phyloP scores from a whole-genome alignment of 2,113 vertebrate genomes.

The Rhineura floridana region DNA sequence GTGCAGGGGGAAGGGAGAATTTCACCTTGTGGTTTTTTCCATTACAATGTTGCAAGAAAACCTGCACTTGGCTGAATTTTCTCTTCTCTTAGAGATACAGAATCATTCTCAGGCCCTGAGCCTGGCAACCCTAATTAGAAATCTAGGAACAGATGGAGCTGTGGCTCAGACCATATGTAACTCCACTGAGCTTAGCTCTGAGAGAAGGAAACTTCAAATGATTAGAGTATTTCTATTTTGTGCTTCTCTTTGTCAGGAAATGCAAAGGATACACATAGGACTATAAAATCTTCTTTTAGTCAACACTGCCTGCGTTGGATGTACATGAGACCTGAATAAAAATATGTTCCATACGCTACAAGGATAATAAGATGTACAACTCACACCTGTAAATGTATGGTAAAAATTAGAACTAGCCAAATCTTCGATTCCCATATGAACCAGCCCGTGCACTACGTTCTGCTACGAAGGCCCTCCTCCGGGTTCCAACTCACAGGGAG shows the following conservation, averaged over 20 bases:
- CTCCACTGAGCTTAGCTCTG: background rate
- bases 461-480: too few relatives aligned
- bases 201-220: conserved; percentile 52
- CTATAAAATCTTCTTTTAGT: conserved; percentile 71
- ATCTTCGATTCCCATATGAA: too few relatives aligned
- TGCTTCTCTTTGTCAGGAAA: conserved; percentile 66
- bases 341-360: conserved; percentile 70
- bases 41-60: too few relatives aligned
- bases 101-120: too few relatives aligned
- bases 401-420: conserved; percentile 61
- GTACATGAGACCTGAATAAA: conserved; percentile 44
- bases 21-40: too few relatives aligned
- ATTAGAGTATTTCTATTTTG: conserved; percentile 58
- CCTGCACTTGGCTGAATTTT: too few relatives aligned
- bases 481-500: too few relatives aligned
- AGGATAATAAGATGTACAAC: conserved; percentile 55
- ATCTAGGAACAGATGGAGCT: conserved; percentile 29
- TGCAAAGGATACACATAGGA: conserved; percentile 57
- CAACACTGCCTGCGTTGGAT: conserved; percentile 59
- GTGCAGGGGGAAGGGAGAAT: too few relatives aligned
- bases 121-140: too few relatives aligned
- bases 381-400: conserved; percentile 68
- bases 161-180: conserved; percentile 40
- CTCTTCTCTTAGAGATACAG: too few relatives aligned
- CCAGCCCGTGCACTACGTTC: too few relatives aligned